Base-by-base conservation (phyloP, 2,113 vertebrate species). In the Antennarius striatus region DNA sequence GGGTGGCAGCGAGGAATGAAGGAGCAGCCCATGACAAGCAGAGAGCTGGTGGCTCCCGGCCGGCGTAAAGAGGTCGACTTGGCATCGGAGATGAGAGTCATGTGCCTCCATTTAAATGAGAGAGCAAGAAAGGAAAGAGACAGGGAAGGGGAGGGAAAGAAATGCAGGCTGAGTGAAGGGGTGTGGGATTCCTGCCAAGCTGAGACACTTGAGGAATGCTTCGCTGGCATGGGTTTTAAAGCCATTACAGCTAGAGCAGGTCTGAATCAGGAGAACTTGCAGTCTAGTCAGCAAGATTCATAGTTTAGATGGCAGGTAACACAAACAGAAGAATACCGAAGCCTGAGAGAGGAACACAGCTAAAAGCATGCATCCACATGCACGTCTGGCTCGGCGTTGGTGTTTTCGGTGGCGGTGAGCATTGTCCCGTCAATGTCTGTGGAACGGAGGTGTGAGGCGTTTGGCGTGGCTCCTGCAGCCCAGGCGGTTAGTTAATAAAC, bases 161-260 rank as follows among this genome's bases (percentile, higher is more conserved):
- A 71, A 64, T 50, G 39, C 54, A 82, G 65, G 72, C 82, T 70
- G 82, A 79, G 72, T 73, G 63, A 59, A 80, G 82, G 78, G 77
- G 72, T 63, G 40, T 16, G 70, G 66, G 73, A 81, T 70, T 43
- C 4, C 63, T 62, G 89, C 88, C 83, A 85, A 77, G 75, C 82
- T 68, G 3, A 88, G 82, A 85, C 76, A 71, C 88, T 89, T 86
- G 72, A 89, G 86, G 89, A 89, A 89, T 87, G 86, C 82, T 43
- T 42, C 60, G 67, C 64, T 47, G n/a, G 72, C 52, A 40, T 9
- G 56, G 10, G 40, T 58, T 7, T 75, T 58, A 50, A 76, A 49
- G 54, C 61, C 77, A 77, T 80, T 49, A 75, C 63, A 67, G 57
- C 47, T 60, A 29, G 54, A 56, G 69, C 58, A 58, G 45, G 22